Evolutionary conservation across 2,797 vertebrate species (phyloP).

Genomic region (Paratrypauchen microcephalus): DNA sequence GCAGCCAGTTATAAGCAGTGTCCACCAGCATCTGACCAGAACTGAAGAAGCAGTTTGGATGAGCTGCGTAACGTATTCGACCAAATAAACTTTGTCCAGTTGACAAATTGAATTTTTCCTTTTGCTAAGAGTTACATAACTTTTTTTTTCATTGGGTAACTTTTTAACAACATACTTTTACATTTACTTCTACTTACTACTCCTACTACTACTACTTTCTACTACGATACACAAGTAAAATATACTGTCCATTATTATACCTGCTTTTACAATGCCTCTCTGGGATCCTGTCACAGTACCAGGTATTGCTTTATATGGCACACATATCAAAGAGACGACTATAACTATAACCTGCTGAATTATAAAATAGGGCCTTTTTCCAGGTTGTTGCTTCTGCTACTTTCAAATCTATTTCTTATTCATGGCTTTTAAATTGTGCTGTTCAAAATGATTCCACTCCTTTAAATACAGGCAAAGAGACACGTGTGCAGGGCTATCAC

Average conservation of each 20-base stretch:
- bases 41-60: too few relatives aligned
- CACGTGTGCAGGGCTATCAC: too few relatives aligned
- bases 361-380: constrained; percentile 33
- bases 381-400: not conserved
- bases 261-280: not conserved
- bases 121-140: too few relatives aligned
- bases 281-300: not conserved
- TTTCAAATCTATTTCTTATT: constrained; percentile 1
- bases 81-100: too few relatives aligned
- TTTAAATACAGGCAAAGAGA: not conserved
- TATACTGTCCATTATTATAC: constrained; percentile 8
- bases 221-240: not conserved
- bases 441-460: not conserved
- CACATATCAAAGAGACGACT: not conserved
- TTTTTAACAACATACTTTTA: too few relatives aligned
- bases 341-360: constrained; percentile 38
- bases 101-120: too few relatives aligned
- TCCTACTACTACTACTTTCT: too few relatives aligned
- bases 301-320: constrained; percentile 9
- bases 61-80: too few relatives aligned
- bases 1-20: too few relatives aligned
- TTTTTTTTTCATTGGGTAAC: too few relatives aligned
- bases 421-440: not conserved
- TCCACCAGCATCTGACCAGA: too few relatives aligned
- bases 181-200: too few relatives aligned